Evolutionary conservation across 2,888 invertebrate genomes (phyloP).

Genomic region (Cynaeus angustus): DNA sequence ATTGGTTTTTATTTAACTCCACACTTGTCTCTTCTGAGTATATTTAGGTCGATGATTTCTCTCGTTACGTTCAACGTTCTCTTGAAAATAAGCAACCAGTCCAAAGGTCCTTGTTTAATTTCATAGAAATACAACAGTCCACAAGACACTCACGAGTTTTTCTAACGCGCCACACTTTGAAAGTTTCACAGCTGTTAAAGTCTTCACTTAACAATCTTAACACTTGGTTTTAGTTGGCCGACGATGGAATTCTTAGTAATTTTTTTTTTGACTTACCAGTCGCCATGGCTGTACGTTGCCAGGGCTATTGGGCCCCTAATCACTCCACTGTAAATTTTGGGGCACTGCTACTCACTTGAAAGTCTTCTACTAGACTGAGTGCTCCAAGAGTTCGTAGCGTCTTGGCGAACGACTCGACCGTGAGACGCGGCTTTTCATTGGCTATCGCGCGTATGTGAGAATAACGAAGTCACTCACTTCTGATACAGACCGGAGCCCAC

Average conservation of each 20-base stretch:
- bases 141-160: constrained; percentile 38
- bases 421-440: constrained; percentile 60
- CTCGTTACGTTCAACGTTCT: constrained; percentile 35
- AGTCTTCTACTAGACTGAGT: constrained; percentile 65
- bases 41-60: constrained; percentile 47
- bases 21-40: constrained; percentile 21
- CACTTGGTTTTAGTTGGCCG: constrained; percentile 46
- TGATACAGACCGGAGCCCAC: constrained; percentile 49
- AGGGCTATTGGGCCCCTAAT: constrained; percentile 62
- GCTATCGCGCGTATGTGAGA: constrained; percentile 58
- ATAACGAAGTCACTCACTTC: constrained; percentile 58
- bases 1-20: constrained; percentile 5
- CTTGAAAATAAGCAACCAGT: not conserved
- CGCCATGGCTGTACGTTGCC: constrained; percentile 65
- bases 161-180: constrained; percentile 22
- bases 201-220: constrained; percentile 42
- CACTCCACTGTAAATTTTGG: constrained; percentile 63
- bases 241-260: constrained; percentile 47
- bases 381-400: constrained; percentile 60
- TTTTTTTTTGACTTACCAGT: constrained; percentile 60
- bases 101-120: constrained; percentile 10
- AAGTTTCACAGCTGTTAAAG: constrained; percentile 22
- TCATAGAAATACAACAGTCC: not conserved
- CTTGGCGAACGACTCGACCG: constrained; percentile 61
- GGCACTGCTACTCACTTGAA: constrained; percentile 64